Conservation (phyloP, 1,140 invertebrate genomes). For the Heliconius hewitsoni region DNA sequence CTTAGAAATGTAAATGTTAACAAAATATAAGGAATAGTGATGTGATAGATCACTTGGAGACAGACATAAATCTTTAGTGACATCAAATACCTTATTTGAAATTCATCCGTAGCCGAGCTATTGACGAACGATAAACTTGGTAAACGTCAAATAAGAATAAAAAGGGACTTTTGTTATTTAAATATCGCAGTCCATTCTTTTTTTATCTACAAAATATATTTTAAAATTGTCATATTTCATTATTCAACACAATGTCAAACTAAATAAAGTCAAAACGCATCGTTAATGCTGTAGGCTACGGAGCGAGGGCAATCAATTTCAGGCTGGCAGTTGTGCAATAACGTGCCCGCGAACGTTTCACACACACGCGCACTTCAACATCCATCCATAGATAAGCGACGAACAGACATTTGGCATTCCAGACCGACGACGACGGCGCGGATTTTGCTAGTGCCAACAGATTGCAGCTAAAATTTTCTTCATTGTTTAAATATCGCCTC, state of each 20-base stretch:
- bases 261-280: slow-evolving; percentile 22
- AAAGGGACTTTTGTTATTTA: neutral
- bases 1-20: neutral
- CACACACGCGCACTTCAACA: slow-evolving; percentile 34
- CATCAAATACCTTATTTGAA: neutral
- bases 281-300: slow-evolving; percentile 18
- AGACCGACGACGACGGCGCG: slow-evolving; percentile 23
- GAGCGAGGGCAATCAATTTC: slow-evolving; percentile 36
- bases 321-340: slow-evolving; percentile 38
- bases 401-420: slow-evolving; percentile 39
- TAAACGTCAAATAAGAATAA: neutral
- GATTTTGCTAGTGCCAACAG: slow-evolving; percentile 38
- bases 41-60: neutral
- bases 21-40: neutral
- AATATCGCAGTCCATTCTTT: neutral
- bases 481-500: slow-evolving; percentile 1
- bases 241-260: slow-evolving; percentile 18
- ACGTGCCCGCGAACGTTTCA: slow-evolving; percentile 34
- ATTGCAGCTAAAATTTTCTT: slow-evolving; percentile 17
- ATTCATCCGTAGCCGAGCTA: neutral
- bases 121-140: neutral
- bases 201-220: neutral
- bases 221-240: neutral
- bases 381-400: slow-evolving; percentile 38
- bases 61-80: neutral